Base-by-base conservation (phyloP, 2,113 vertebrate species). In the Dipodomys spectabilis region DNA sequence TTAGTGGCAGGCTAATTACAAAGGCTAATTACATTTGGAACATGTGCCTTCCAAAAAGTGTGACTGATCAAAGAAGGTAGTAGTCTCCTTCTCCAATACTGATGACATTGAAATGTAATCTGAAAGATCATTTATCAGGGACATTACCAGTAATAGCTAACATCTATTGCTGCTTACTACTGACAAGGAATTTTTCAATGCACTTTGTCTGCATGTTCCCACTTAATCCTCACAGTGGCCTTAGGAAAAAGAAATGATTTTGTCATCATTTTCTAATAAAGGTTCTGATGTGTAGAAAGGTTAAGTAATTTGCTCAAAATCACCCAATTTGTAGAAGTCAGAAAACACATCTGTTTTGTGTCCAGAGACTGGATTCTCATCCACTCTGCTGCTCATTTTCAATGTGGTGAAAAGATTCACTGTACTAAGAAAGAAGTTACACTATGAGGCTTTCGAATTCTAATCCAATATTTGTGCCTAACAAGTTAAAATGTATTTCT, bases 291-390 rank as follows among this genome's bases (percentile, higher is more conserved):
- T 30, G 64, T 91, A 80, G 44, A 82, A 12, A 88, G 22, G 28
- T 91, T 88, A 96, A 92, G 82, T 91, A 73, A 93, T 84, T 97
- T 96, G 20, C 39, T 32, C 78, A 86, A 92, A 95, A 82, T 93
- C 86, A 94, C 53, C 68, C 67, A 80, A 83, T 82, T 79, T 57
- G 44, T 92, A 87, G 93, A 95, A 96, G 78, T 49, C 90, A 94
- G 74, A 89, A 90, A 94, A 65, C 27, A 71, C 60, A 72, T 84
- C 65, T 94, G 27, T 95, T 82, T 94, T 95, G 32, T 65, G 53
- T 82, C 65, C 62, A 84, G 65, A 93, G 49, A 71, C 32, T 64
- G 49, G 85, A 69, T 75, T 82, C 53, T 91, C 49, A 82, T 13
- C 35, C 20, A 25, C 7, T n/a, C 6, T 0, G 9, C 28, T 90